Evolutionary conservation across 2,888 invertebrate species (phyloP), one percentile per base, ranked within the genome.

Genomic region (Cephus runcator): DNA sequence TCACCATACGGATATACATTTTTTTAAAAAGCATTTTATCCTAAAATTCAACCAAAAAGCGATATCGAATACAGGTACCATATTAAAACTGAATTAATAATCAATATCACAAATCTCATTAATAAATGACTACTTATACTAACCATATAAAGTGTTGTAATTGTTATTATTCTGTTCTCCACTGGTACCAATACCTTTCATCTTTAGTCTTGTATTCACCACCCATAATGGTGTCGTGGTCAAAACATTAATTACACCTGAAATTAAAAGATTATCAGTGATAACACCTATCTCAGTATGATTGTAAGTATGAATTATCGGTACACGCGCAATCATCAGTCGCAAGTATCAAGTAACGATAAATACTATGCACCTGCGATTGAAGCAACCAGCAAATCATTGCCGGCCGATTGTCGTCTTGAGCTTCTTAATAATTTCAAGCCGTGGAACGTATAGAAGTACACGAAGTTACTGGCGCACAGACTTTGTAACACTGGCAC

Each of bases 191-290:
- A 93, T 83, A 69, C 95, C 96, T 83, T 95, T 95, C 92, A 97
- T 94, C 92, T 98, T 98, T 89, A 98, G 93, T 82, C 98, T 93
- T 11, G 97, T 97, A 87, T 98, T 98, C 0, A 97, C 97, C 73
- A 98, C 97, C 98, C 98, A 98, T 40, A 98, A 92, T 0, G 98
- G 98, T 33, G 97, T 97, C 35, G 98, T 98, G 15, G 95, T 90
- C 34, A 98, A 90, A 4, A 98, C 98, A 92, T 98, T 98, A 30
- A 97, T 93, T 76, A 95, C 93, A 73, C 93, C 93, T 93, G 84
- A n/a, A 86, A 85, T 56, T 23, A 15, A 9, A 23, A 82, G 68
- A 75, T 77, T 69, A 78, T 78, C 12, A 69, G 68, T 71, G 12
- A 40, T 76, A 69, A 69, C 15, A 23, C 23, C 23, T 56, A 15